Evolutionary conservation across 2,797 vertebrate genomes (phyloP).

Genomic region (Botia kubotai): DNA sequence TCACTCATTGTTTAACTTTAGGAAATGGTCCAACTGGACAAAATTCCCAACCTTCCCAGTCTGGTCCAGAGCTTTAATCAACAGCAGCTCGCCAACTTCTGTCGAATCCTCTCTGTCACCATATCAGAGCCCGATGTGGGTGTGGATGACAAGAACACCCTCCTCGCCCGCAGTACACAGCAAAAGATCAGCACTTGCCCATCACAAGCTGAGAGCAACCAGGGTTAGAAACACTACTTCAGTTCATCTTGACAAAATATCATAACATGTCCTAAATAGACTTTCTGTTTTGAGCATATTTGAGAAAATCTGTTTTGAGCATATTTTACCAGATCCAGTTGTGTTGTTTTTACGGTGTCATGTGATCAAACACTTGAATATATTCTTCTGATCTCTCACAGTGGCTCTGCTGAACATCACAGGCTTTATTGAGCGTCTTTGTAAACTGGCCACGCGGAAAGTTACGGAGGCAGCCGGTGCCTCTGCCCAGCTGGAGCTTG

Average conservation of each 20-base stretch:
- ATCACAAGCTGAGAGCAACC: constrained; percentile 94
- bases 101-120: constrained; percentile 95
- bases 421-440: constrained; percentile 93
- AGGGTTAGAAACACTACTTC: constrained; percentile 77
- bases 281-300: background rate
- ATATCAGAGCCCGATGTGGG: constrained; percentile 96
- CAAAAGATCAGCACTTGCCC: constrained; percentile 90
- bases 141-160: constrained; percentile 96
- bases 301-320: background rate
- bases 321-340: background rate
- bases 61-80: constrained; percentile 98
- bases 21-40: constrained; percentile 98
- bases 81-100: constrained; percentile 98
- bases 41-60: constrained; percentile 90
- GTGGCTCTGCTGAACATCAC: constrained; percentile 95
- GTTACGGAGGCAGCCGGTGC: constrained; percentile 92
- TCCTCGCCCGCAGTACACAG: constrained; percentile 95
- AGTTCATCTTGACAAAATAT: background rate
- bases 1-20: constrained; percentile 58
- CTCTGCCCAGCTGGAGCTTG: constrained; percentile 92
- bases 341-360: background rate
- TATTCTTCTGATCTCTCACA: constrained; percentile 60
- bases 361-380: background rate
- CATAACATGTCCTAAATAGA: background rate
- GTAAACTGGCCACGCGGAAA: constrained; percentile 94